These are phyloP conservation scores for Alviniconcha marisindica DNA, from an alignment of 1,140 invertebrate species.

Conservation along the genomic window DNA sequence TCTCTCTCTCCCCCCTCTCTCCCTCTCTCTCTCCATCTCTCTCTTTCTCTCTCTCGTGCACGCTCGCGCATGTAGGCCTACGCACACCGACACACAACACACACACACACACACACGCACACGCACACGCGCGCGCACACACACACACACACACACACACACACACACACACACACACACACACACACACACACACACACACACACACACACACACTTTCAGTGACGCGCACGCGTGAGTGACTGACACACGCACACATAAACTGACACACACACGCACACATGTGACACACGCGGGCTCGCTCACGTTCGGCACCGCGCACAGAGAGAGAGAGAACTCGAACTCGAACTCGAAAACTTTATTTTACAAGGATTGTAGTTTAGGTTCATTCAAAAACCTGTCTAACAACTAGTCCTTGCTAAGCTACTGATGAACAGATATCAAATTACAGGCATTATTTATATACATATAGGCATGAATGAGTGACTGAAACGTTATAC, in stretches of 20 bases:
- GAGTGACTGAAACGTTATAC: too few species aligned
- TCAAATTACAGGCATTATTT: too few species aligned
- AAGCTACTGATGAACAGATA: too few species aligned
- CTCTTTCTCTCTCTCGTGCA: not conserved
- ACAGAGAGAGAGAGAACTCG: too few species aligned
- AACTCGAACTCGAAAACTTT: too few species aligned
- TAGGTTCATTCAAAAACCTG: too few species aligned
- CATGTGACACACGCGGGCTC: too few species aligned
- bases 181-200: not conserved
- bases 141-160: slow-evolving; percentile 20
- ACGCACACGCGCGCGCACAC: slow-evolving; percentile 6
- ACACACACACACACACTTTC: slow-evolving; percentile 1
- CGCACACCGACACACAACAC: not conserved
- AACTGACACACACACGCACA: not conserved
- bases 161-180: slow-evolving; percentile 2
- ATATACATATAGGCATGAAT: too few species aligned
- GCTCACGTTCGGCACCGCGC: too few species aligned
- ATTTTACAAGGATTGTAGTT: too few species aligned
- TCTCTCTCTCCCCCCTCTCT: not conserved
- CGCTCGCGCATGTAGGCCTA: too few species aligned
- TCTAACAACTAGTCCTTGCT: too few species aligned
- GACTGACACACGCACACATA: not conserved
- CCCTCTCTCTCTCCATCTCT: not conserved
- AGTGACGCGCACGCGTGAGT: not conserved
- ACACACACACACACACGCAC: slow-evolving; percentile 1